These are phyloP conservation scores for Sparidentex hasta DNA, from an alignment of 2,797 vertebrate species.

Conservation along the genomic window DNA sequence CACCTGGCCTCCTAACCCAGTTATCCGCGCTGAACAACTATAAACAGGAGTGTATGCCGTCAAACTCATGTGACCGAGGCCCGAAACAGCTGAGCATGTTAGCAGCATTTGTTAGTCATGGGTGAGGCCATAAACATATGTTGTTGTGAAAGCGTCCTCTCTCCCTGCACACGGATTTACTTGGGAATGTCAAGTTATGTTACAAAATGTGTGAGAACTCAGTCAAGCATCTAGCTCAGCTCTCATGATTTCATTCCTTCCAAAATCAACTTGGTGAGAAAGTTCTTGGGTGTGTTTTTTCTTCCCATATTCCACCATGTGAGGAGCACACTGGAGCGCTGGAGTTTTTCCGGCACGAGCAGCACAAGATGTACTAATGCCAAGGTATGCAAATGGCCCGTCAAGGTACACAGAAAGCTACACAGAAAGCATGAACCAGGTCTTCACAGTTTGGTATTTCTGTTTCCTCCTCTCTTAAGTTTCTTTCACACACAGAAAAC, in stretches of 20 bases:
- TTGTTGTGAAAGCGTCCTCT: neutral
- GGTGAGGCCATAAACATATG: neutral
- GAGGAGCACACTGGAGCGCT: constrained; percentile 28
- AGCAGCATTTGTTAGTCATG: constrained; percentile 30
- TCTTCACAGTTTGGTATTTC: constrained; percentile 38
- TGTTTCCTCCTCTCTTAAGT: constrained; percentile 25
- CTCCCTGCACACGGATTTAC: neutral
- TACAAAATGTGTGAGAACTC: neutral
- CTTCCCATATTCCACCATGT: neutral
- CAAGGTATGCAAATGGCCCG: constrained; percentile 68
- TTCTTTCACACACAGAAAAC: constrained; percentile 51
- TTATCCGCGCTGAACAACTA: neutral
- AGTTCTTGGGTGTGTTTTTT: constrained; percentile 12
- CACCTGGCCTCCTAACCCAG: constrained; percentile 1
- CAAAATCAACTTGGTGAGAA: neutral
- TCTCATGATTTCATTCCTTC: constrained; percentile 12
- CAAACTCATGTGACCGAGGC: constrained; percentile 31
- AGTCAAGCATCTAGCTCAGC: neutral
- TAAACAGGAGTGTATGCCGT: constrained; percentile 25
- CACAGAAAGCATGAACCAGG: constrained; percentile 39
- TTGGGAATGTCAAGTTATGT: neutral
- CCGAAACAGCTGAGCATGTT: constrained; percentile 28
- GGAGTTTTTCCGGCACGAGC: constrained; percentile 35
- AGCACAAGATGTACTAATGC: constrained; percentile 42
- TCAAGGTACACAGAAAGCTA: constrained; percentile 56